A percentile compares a stretch with the other conserved stretches of the same genome.
Evolutionary conservation across 37 sponge, comb jelly and placozoan genomes (phyloP).

Genomic region (Aplysina aerophoba): DNA sequence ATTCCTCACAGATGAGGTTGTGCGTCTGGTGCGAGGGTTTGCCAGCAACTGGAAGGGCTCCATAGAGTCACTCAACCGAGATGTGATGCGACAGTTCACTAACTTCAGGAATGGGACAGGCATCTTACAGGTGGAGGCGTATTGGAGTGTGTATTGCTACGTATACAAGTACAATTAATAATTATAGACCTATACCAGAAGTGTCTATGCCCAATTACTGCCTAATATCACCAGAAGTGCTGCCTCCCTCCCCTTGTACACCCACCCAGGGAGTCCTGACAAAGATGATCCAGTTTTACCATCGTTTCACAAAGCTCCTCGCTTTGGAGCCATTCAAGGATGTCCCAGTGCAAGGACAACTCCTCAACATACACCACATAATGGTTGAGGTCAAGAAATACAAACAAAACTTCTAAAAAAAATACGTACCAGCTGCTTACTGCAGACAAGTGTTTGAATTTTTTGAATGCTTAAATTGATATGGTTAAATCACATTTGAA

Average conservation of each 20-base stretch:
- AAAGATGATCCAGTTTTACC: constrained; percentile 97
- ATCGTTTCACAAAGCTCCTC: constrained; percentile 91
- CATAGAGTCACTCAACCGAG: constrained; percentile 84
- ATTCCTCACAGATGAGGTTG: constrained; percentile 58
- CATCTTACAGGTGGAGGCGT: constrained; percentile 89
- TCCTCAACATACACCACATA: constrained; percentile 95
- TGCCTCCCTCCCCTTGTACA: not conserved
- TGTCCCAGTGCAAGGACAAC: constrained; percentile 76
- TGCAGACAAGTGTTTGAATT: no score
- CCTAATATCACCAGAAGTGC: no score
- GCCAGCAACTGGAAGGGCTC: constrained; percentile 89
- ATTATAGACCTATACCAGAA: no score
- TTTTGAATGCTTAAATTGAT: no score
- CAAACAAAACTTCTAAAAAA: constrained; percentile 68
- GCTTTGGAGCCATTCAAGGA: constrained; percentile 88
- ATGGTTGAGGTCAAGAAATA: constrained; percentile 99
- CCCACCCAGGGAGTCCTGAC: constrained; percentile 72
- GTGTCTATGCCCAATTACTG: no score
- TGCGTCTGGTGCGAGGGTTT: constrained; percentile 88
- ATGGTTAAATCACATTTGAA: no score
- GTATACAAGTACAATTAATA: no score
- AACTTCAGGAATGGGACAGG: constrained; percentile 98
- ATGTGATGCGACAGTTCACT: constrained; percentile 89
- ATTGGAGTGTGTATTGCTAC: not conserved
- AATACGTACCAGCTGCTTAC: no score